phyloP scores from a whole-genome alignment of 2,113 vertebrate genomes.

The Stegastes partitus region DNA sequence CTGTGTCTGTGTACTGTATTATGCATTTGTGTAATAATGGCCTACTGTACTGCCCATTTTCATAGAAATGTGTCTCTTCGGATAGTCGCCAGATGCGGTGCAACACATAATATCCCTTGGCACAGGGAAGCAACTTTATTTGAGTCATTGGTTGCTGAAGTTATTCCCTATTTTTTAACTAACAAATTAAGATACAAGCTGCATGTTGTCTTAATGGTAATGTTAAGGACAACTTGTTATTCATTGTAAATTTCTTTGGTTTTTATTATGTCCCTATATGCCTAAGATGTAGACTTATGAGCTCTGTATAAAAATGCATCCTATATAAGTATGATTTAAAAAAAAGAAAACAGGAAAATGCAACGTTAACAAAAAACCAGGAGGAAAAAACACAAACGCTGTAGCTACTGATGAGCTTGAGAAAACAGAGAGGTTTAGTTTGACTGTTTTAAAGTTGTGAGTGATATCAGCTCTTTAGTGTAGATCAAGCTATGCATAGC shows the following conservation, averaged over 20 bases:
- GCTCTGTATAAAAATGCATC: no score
- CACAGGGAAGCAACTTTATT: slow-evolving; percentile 46
- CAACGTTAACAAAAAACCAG: no score
- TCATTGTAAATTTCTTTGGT: not conserved
- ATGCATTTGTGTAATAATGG: slow-evolving; percentile 67
- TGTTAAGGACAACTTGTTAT: slow-evolving; percentile 1
- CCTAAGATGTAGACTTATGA: no score
- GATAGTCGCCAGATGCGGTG: slow-evolving; percentile 66
- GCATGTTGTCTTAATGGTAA: slow-evolving; percentile 1
- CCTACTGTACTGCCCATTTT: slow-evolving; percentile 66
- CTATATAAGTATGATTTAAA: no score
- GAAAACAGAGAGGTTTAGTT: no score
- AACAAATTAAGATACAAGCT: slow-evolving; percentile 24
- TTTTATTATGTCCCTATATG: not conserved
- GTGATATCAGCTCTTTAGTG: no score
- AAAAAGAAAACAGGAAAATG: no score
- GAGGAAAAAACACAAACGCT: no score
- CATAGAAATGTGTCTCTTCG: slow-evolving; percentile 55
- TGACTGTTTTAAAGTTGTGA: no score
- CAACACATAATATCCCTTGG: slow-evolving; percentile 60
- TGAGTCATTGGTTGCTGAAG: slow-evolving; percentile 30
- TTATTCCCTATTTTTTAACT: slow-evolving; percentile 37
- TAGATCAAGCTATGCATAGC: no score
- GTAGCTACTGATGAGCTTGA: no score
- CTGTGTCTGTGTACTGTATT: slow-evolving; percentile 70